Base-by-base conservation (phyloP, 2,113 vertebrate species). In the Tetraodon nigroviridis region DNA sequence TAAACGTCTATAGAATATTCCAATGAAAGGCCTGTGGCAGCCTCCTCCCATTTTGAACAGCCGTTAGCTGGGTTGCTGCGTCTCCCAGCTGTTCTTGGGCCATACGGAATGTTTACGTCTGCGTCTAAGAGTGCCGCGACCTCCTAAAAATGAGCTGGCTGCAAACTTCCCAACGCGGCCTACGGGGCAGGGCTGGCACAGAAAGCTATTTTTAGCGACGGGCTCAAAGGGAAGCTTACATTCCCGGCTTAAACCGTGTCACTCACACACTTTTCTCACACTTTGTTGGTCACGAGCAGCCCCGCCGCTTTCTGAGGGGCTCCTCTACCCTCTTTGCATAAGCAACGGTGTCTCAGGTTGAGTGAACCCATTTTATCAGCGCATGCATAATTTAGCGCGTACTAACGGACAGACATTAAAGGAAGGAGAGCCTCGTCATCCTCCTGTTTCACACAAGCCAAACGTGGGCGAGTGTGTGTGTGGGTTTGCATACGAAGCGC, bases 161-260 rank as follows among this genome's bases (percentile, higher is more conserved):
- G 60, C 42, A 84, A 77, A 76, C 84, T 85, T 71, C 67, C 67
- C 32, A 83, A 81, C 65, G 76, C 80, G 82, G 79, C 84, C 82
- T 78, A 82, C 79, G 81, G 84, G 84, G 80, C 71, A 60, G 77
- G 78, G 66, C 69, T 83, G 86, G 79, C 87, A 86, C 82, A 78
- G 59, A 84, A 83, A 75, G 51, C 75, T 91, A 91, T 90, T 89
- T 89, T 83, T 88, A 90, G 80, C 61, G 64, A 62, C 59, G 3
- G 58, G 73, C 87, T 86, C 81, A 71, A 69, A 79, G 81, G 75
- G 81, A 82, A 76, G 78, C 76, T 84, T 69, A 76, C 69, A 79
- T 84, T 90, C 84, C 85, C 74, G 21, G 61, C 63, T n/a, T 84
- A 75, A 89, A 88, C 71, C 48, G 72, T 87, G 87, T 84, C 76